Percentiles rank a stretch among this genome's conserved stretches.
Conservation (phyloP, 2,888 invertebrate species). For the Hydriomena furcata region DNA sequence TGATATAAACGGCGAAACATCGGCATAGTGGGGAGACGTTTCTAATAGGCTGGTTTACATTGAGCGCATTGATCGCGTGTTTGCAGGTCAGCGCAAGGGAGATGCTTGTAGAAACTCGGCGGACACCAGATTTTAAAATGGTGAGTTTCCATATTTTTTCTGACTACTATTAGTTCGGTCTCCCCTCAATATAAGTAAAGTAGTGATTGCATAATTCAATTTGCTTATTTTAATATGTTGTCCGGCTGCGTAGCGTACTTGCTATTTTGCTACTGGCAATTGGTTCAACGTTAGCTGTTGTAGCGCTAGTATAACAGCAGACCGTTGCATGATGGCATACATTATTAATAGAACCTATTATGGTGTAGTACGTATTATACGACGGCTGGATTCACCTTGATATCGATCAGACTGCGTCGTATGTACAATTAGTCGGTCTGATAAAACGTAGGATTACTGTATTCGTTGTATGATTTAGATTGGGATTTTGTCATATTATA, state of each 20-base stretch:
- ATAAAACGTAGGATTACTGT: too few relatives aligned
- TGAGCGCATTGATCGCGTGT: slow-evolving; percentile 76
- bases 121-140: slow-evolving; percentile 75
- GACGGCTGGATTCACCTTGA: slow-evolving; percentile 60
- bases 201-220: background rate
- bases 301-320: slow-evolving; percentile 51
- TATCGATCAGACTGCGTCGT: slow-evolving; percentile 55
- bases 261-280: slow-evolving; percentile 23
- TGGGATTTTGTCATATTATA: background rate
- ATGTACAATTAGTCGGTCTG: slow-evolving; percentile 13
- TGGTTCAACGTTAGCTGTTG: slow-evolving; percentile 34
- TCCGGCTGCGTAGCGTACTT: slow-evolving; percentile 24
- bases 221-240: slow-evolving; percentile 21
- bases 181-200: slow-evolving; percentile 16
- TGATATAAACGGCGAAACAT: slow-evolving; percentile 46
- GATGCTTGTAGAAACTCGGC: slow-evolving; percentile 77
- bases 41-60: slow-evolving; percentile 63
- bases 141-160: slow-evolving; percentile 56
- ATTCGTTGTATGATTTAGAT: background rate
- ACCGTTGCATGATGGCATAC: slow-evolving; percentile 66
- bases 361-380: slow-evolving; percentile 50
- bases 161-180: slow-evolving; percentile 31
- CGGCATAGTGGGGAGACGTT: slow-evolving; percentile 55
- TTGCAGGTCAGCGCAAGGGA: slow-evolving; percentile 80
- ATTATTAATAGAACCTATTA: slow-evolving; percentile 64